phyloP scores from a whole-genome alignment of 2,113 vertebrate species.

The Camelus dromedarius region DNA sequence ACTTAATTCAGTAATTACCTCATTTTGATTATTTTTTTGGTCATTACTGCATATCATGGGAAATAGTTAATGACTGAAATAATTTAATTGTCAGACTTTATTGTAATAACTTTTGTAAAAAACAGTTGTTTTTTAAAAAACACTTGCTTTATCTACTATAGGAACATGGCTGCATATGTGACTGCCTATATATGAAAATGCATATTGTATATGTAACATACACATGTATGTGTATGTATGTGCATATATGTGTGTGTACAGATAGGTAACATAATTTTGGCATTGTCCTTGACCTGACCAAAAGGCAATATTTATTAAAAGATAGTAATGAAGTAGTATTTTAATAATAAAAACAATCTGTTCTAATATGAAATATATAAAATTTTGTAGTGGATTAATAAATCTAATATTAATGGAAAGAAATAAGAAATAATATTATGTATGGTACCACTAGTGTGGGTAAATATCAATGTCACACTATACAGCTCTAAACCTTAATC shows the following conservation, averaged over 20 bases:
- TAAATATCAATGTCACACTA: background rate
- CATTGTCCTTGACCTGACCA: background rate
- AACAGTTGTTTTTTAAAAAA: background rate
- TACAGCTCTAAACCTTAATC: background rate
- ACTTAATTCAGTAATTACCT: background rate
- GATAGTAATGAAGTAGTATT: background rate
- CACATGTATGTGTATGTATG: background rate
- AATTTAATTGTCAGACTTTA: background rate
- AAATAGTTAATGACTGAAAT: conserved; percentile 33
- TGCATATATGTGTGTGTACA: background rate
- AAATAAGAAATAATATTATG: background rate
- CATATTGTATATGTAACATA: background rate
- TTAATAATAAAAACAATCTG: background rate
- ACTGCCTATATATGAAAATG: background rate
- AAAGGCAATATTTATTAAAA: conserved; percentile 44
- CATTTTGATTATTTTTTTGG: background rate
- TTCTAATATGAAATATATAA: conserved; percentile 1
- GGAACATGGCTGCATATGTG: background rate
- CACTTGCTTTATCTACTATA: background rate
- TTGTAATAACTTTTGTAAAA: background rate
- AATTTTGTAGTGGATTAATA: background rate
- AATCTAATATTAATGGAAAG: background rate
- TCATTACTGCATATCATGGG: background rate
- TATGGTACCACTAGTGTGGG: background rate
- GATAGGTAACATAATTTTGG: background rate